Base-by-base conservation (phyloP, 2,888 invertebrate species). In the Platycheirus albimanus region DNA sequence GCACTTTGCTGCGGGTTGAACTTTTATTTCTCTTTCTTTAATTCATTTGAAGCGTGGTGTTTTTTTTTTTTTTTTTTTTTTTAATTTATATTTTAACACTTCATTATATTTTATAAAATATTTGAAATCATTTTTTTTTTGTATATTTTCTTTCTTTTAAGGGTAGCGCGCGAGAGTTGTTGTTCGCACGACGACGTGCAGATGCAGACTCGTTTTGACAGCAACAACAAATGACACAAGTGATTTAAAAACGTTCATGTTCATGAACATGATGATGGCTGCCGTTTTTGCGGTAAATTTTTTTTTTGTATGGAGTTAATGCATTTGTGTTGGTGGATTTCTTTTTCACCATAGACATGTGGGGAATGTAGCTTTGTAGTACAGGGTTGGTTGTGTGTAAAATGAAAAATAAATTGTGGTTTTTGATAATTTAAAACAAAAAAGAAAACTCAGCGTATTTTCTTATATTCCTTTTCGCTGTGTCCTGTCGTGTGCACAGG, bases 121-220 rank as follows among this genome's bases (percentile, higher is more conserved):
- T 66, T 38, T 66, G 45, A 67, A 77, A 20, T 74, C 67, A 83
- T 83, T 78, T 81, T 71, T 43, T 33, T 52, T 51, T 41, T 24
- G 41, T 41, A 28, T 20, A 13, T 24, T 38, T 38, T 47, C 2
- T 56, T 56, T n/a, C n/a, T 11, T 10, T 38, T 24, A 56, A 61
- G 49, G 69, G 64, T 58, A 78, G 78, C 78, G 83, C 83, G 83
- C 83, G 78, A 74, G 67, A 72, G 67, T 51, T 83, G 72, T 69
- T 78, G n/a, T 78, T 72, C 78, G 83, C 83, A 83, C 83, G 83
- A 78, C 83, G 83, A 78, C 83, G 83, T 78, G 83, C 78, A 83
- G 69, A 30, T 78, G 83, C 78, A 83, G 69, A 30, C 72, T 83
- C 69, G 72, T 78, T 83, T 77, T 83, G 83, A 83, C 83, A 83